Conservation (phyloP, 1,140 invertebrate species). For the Aporrectodea caliginosa region DNA sequence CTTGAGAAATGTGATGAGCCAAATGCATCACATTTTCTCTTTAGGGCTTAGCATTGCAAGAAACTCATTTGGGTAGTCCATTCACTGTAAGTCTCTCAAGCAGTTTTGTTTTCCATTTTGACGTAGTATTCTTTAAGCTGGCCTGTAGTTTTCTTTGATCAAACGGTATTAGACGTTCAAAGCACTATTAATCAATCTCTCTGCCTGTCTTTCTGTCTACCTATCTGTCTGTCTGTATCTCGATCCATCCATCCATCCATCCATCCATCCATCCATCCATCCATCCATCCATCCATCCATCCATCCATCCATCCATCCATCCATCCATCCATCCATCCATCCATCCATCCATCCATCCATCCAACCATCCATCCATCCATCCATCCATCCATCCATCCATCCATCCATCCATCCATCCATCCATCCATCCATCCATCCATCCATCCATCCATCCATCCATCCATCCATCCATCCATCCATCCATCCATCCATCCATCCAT, state of each 20-base stretch:
- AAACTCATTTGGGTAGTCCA: too few relatives aligned
- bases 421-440: not conserved
- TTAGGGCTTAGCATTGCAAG: too few relatives aligned
- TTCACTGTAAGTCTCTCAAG: too few relatives aligned
- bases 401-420: not conserved
- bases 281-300: not conserved
- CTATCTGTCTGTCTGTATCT: too few relatives aligned
- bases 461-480: not conserved
- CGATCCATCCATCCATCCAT: not conserved
- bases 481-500: not conserved
- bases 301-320: not conserved
- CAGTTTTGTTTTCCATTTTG: too few relatives aligned
- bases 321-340: slow-evolving; percentile 1
- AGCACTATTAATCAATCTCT: too few relatives aligned
- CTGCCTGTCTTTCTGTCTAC: too few relatives aligned
- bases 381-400: not conserved
- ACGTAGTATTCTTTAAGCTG: too few relatives aligned
- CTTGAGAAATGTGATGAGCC: too few relatives aligned
- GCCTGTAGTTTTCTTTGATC: too few relatives aligned
- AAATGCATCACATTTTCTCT: too few relatives aligned
- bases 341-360: not conserved
- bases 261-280: not conserved
- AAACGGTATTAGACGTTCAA: too few relatives aligned
- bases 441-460: not conserved
- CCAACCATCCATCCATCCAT: not conserved